Evolutionary conservation across 2,888 invertebrate species (phyloP).

Genomic region (Athalia circularis): DNA sequence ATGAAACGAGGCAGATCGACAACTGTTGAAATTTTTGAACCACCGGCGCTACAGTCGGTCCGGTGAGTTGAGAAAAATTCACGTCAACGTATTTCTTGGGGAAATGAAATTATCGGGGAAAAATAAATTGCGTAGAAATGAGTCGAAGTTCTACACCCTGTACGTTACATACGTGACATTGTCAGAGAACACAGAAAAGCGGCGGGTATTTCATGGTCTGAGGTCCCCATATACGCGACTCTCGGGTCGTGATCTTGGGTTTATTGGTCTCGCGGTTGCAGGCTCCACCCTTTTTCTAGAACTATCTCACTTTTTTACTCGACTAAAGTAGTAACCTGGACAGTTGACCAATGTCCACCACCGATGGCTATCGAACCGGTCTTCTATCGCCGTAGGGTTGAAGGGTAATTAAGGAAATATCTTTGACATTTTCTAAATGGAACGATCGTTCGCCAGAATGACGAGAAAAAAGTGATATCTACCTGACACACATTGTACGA

Average conservation of each 20-base stretch:
- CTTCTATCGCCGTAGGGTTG: constrained; percentile 26
- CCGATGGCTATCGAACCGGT: constrained; percentile 25
- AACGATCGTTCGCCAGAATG: too few relatives aligned
- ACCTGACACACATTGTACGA: too few relatives aligned
- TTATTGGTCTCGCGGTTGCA: constrained; percentile 38
- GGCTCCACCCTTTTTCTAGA: constrained; percentile 9
- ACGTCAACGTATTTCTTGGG: not conserved
- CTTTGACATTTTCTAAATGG: not conserved
- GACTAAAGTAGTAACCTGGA: constrained; percentile 17
- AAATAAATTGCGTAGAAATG: not conserved
- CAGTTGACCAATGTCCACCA: constrained; percentile 14
- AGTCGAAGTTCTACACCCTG: constrained; percentile 27
- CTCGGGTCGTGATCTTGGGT: constrained; percentile 34
- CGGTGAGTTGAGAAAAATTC: not conserved
- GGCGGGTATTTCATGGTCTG: constrained; percentile 22
- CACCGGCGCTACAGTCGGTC: too few relatives aligned
- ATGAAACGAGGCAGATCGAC: too few relatives aligned
- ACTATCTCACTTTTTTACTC: constrained; percentile 21
- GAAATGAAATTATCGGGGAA: not conserved
- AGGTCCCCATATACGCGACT: constrained; percentile 16
- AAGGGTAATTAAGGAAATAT: not conserved
- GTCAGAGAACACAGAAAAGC: constrained; percentile 11
- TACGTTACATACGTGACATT: constrained; percentile 38
- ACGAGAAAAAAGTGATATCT: too few relatives aligned
- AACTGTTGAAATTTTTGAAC: too few relatives aligned